These are phyloP conservation scores for Spicauda simplicius DNA, from an alignment of 2,888 invertebrate genomes.

Conservation along the genomic window DNA sequence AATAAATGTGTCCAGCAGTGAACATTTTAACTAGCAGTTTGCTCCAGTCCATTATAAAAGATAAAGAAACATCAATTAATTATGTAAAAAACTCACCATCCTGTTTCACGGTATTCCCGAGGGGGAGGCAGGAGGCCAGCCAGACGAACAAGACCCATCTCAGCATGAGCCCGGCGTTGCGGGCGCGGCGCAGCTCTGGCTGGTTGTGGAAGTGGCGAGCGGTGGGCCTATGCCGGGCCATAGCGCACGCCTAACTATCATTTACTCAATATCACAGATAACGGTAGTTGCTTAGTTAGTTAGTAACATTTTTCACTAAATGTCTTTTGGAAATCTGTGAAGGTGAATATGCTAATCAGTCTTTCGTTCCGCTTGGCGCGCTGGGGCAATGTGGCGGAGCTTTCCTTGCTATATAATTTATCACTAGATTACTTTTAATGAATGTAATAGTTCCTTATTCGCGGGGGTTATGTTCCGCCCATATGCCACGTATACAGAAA, in stretches of 20 bases:
- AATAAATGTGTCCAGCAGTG: too few species aligned
- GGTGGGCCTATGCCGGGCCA: slow-evolving; percentile 70
- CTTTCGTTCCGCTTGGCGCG: neutral
- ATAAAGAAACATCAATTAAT: neutral
- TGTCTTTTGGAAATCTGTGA: neutral
- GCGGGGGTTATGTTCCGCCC: too few species aligned
- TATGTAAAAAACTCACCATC: slow-evolving; percentile 66
- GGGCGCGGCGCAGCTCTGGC: slow-evolving; percentile 71
- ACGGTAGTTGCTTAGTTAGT: neutral
- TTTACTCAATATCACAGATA: slow-evolving; percentile 37
- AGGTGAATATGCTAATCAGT: neutral
- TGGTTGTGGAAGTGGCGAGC: slow-evolving; percentile 79
- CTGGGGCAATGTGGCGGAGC: too few species aligned
- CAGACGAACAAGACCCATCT: slow-evolving; percentile 75
- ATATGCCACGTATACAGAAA: too few species aligned
- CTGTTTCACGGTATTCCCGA: slow-evolving; percentile 77
- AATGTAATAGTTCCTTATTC: too few species aligned
- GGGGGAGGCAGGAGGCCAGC: slow-evolving; percentile 74
- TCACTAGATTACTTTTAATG: too few species aligned
- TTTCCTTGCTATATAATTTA: too few species aligned
- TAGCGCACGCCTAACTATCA: slow-evolving; percentile 51
- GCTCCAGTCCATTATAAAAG: neutral
- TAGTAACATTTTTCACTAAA: neutral
- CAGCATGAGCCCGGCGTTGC: slow-evolving; percentile 69
- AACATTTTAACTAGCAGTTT: too few species aligned